Conservation (phyloP, 1,140 invertebrate genomes). For the Carposina sasakii region DNA sequence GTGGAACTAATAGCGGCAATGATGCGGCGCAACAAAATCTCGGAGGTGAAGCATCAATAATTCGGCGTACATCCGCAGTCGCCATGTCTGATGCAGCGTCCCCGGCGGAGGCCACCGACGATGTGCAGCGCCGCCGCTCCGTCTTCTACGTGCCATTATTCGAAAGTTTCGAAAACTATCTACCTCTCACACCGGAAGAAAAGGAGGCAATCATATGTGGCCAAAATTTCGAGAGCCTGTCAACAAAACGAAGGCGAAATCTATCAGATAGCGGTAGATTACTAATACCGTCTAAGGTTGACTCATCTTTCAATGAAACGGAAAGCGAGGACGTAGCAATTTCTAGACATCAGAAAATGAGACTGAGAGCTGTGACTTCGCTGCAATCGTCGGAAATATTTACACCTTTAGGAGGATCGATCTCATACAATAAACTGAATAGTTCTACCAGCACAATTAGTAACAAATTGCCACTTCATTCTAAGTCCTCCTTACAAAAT, state of each 20-base stretch:
- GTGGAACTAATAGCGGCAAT: conserved; percentile 46
- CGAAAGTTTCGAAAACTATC: conserved; percentile 69
- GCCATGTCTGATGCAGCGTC: conserved; percentile 52
- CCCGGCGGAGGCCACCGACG: conserved; percentile 44
- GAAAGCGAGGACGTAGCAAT: conserved; percentile 56
- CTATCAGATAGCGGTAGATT: conserved; percentile 37
- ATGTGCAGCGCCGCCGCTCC: conserved; percentile 71
- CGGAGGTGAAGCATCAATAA: conserved; percentile 42
- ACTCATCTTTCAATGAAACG: conserved; percentile 58
- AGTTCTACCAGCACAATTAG: conserved; percentile 50
- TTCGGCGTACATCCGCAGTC: conserved; percentile 52
- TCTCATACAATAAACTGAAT: conserved; percentile 53
- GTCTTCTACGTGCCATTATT: conserved; percentile 76
- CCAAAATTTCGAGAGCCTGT: conserved; percentile 32
- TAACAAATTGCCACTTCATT: conserved; percentile 34
- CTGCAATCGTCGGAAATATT: conserved; percentile 60
- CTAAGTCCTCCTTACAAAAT: conserved; percentile 54
- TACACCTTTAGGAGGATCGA: conserved; percentile 51
- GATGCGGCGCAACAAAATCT: conserved; percentile 37
- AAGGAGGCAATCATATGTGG: conserved; percentile 63
- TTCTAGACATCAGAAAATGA: conserved; percentile 43
- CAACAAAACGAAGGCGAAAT: conserved; percentile 52
- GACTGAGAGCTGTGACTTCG: conserved; percentile 57
- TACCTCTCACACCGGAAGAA: conserved; percentile 60
- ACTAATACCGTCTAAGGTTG: conserved; percentile 40